Evolutionary conservation across 2,113 vertebrate genomes (phyloP), one percentile per base, ranked within the genome.

Genomic region (Puffinus mauretanicus): DNA sequence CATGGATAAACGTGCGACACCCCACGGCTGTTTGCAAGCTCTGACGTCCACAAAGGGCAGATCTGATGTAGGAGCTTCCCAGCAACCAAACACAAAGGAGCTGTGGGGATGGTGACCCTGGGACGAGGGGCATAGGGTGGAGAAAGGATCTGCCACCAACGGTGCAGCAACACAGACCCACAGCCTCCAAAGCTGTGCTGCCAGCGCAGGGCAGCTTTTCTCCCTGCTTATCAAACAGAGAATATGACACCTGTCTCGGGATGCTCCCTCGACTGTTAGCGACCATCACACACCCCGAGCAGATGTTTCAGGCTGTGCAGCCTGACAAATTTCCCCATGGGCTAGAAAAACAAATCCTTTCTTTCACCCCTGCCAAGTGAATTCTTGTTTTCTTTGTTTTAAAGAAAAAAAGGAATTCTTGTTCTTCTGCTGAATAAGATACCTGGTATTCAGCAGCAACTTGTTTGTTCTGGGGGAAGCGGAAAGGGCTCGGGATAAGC

Each of bases 211-310:
- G 61, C 55, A 82, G 85, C 32, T 66, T 58, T 64, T 58, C 49
- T 86, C 49, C 58, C 30, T 42, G 18, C 40, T 77, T 70, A 91
- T 47, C 67, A 81, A 61, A 32, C 0, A 2, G n/a, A 88, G 58
- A 91, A 36, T 9, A 9, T 2, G 38, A 73, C 38, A 77, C 76
- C 54, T 55, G 79, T 38, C 85, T 58, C 1, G 0, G 40, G 87
- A 88, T 0, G 0, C n/a, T 62, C 27, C 55, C 42, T 80, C 0
- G 2, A 21, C 71, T 83, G 62, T 42, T 34, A 70, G 38, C 1
- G 6, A 47, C 76, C 19, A 4, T 19, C 86, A 86, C 38, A 46
- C 24, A 58, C 18, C 9, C 34, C 0, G 0, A 83, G 66, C 36
- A 78, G 75, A 71, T 0, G 0, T 58, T 77, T 42, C 67, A 62